phyloP scores from a whole-genome alignment of 2,113 vertebrate species.

The Tachysurus vachellii region DNA sequence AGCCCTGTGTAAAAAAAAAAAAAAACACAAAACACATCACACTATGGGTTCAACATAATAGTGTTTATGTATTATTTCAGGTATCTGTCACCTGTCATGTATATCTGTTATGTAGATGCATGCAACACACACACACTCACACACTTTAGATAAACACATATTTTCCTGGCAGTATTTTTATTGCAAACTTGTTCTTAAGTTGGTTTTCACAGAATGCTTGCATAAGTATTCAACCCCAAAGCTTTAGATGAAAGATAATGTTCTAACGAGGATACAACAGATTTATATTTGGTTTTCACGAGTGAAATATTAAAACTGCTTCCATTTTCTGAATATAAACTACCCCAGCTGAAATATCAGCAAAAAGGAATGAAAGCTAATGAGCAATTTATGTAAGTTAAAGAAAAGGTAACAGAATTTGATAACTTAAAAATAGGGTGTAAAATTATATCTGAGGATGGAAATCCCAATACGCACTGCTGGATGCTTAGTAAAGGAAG shows the following conservation, averaged over 20 bases:
- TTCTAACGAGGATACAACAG: neutral
- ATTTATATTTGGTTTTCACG: neutral
- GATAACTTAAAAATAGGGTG: neutral
- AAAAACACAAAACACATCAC: constrained; percentile 16
- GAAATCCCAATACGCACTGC: neutral
- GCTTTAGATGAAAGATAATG: neutral
- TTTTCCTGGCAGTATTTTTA: neutral
- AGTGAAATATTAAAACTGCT: neutral
- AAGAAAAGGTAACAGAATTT: neutral
- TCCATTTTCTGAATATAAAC: neutral
- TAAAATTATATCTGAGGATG: neutral
- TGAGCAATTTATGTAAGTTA: neutral
- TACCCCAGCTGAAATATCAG: too few relatives aligned
- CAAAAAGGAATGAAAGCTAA: neutral
- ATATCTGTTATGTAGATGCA: neutral
- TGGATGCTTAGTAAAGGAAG: neutral
- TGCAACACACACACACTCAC: neutral
- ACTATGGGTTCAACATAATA: neutral
- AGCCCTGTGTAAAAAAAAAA: constrained; percentile 74
- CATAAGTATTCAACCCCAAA: neutral
- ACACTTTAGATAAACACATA: neutral
- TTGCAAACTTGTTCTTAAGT: neutral
- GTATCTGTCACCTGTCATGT: neutral
- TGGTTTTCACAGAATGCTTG: neutral
- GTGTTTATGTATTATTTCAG: neutral